These are phyloP conservation scores for Microplitis mediator DNA, from an alignment of 1,140 invertebrate genomes.

Conservation along the genomic window DNA sequence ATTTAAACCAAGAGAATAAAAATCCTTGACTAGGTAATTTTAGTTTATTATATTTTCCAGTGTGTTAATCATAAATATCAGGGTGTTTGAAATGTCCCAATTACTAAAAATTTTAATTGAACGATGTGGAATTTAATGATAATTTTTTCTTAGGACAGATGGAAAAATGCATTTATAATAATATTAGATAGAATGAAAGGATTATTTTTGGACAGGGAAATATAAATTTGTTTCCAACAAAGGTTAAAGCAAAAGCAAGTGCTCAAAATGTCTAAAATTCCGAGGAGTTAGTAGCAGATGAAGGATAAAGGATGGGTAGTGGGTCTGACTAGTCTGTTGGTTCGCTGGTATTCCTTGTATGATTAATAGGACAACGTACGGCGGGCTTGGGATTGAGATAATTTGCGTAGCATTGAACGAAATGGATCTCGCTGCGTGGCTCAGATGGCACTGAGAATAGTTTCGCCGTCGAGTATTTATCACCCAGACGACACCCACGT, in stretches of 20 bases:
- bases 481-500: background rate
- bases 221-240: background rate
- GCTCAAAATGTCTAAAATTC: background rate
- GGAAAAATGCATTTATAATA: background rate
- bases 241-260: background rate
- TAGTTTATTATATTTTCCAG: background rate
- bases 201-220: background rate
- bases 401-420: constrained; percentile 37
- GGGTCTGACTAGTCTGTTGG: background rate
- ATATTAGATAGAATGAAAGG: background rate
- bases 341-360: constrained; percentile 19
- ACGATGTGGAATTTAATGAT: background rate
- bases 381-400: constrained; percentile 24
- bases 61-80: too few relatives aligned
- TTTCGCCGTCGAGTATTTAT: background rate
- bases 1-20: background rate
- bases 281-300: too few relatives aligned
- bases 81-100: too few relatives aligned
- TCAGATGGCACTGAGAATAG: constrained; percentile 18
- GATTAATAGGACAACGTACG: constrained; percentile 39
- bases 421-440: constrained; percentile 29
- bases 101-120: too few relatives aligned
- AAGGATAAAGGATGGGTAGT: too few relatives aligned
- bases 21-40: too few relatives aligned
- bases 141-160: background rate